Conservation (phyloP, 2,113 vertebrate species). For the Colaptes auratus region DNA sequence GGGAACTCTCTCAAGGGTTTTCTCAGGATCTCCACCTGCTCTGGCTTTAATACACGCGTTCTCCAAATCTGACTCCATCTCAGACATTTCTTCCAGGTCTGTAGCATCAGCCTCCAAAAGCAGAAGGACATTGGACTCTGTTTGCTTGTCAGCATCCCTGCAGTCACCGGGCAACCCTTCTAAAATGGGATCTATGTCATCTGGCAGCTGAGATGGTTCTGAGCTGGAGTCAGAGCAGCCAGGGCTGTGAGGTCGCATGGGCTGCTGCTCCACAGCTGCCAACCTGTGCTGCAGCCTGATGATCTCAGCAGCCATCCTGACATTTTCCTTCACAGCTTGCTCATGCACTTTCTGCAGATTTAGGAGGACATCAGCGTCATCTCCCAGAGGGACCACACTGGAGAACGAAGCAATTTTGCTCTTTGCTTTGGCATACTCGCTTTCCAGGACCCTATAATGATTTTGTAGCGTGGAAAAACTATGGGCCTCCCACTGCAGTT, state of each 20-base stretch:
- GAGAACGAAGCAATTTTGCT: constrained; percentile 47
- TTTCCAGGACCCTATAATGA: constrained; percentile 1
- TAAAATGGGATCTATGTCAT: not conserved
- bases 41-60: constrained; percentile 16
- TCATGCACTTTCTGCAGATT: constrained; percentile 73
- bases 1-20: not conserved
- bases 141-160: not conserved
- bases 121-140: not conserved
- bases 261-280: not conserved
- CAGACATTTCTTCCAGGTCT: constrained; percentile 42
- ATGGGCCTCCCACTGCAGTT: constrained; percentile 55
- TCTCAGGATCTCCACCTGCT: constrained; percentile 46
- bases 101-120: not conserved
- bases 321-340: constrained; percentile 70
- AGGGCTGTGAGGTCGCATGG: not conserved
- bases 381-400: constrained; percentile 26
- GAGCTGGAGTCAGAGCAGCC: not conserved
- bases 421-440: constrained; percentile 41
- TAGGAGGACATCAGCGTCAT: constrained; percentile 61
- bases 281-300: constrained; percentile 58
- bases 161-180: not conserved
- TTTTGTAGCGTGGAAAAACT: not conserved
- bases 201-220: not conserved
- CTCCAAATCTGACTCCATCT: constrained; percentile 53
- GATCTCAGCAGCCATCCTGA: constrained; percentile 69